Percentiles rank a stretch among this genome's conserved stretches.
Evolutionary conservation across 2,888 invertebrate species (phyloP).

Genomic region (Alcis repandata): DNA sequence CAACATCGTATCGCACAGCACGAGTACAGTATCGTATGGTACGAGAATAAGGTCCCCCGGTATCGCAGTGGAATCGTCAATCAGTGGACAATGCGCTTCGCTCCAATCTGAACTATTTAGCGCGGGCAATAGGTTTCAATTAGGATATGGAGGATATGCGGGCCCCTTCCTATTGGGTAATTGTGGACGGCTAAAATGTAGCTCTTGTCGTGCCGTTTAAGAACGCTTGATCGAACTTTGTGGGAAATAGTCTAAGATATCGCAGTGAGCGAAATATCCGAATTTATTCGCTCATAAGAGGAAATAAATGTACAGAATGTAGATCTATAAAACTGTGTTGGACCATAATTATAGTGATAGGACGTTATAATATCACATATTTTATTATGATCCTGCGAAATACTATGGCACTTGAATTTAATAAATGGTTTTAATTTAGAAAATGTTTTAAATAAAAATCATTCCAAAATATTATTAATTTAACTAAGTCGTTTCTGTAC

Average conservation of each 20-base stretch:
- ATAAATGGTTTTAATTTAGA: background rate
- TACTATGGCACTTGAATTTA: background rate
- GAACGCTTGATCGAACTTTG: slow-evolving; percentile 10
- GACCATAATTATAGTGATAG: background rate
- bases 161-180: slow-evolving; percentile 76
- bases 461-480: background rate
- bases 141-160: slow-evolving; percentile 84
- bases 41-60: slow-evolving; percentile 11
- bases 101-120: slow-evolving; percentile 84
- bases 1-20: too few relatives aligned
- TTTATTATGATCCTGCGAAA: background rate
- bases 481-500: slow-evolving; percentile 11
- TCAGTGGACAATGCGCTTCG: slow-evolving; percentile 77
- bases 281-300: background rate
- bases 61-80: slow-evolving; percentile 71
- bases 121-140: slow-evolving; percentile 82
- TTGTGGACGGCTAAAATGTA: slow-evolving; percentile 58
- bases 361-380: background rate
- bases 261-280: background rate
- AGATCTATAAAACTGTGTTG: background rate
- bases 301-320: background rate
- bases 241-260: too few relatives aligned
- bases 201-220: slow-evolving; percentile 35
- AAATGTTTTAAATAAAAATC: background rate
- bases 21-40: background rate